A percentile compares a stretch with the other conserved stretches of the same genome.
Conservation (phyloP, 2,888 invertebrate species). For the Oscheius sp. region DNA sequence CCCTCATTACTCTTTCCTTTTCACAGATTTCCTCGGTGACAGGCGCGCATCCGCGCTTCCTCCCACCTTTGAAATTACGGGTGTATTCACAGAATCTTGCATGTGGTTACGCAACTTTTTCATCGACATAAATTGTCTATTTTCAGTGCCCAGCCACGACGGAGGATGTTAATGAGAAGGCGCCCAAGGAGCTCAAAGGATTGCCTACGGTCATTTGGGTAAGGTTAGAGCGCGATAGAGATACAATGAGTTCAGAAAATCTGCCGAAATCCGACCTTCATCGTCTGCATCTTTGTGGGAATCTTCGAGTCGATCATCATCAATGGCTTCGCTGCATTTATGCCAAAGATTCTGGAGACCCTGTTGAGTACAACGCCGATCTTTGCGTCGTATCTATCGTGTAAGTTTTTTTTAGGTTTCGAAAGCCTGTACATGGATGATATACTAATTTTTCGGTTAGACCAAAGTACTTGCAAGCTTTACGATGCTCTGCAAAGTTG, state of each 20-base stretch:
- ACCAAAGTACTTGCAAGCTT: too few species aligned
- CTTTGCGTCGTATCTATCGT: conserved; percentile 68
- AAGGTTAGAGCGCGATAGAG: not conserved
- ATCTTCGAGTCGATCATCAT: conserved; percentile 72
- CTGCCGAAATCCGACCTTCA: conserved; percentile 70
- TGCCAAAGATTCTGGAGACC: conserved; percentile 73
- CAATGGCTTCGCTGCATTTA: conserved; percentile 72
- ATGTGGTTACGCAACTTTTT: not conserved
- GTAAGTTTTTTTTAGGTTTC: conserved; percentile 46
- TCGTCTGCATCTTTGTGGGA: conserved; percentile 68
- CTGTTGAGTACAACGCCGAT: conserved; percentile 70
- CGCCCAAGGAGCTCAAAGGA: conserved; percentile 52
- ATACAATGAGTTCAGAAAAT: conserved; percentile 55
- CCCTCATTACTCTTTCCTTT: too few species aligned
- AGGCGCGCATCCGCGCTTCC: too few species aligned
- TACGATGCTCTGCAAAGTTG: too few species aligned
- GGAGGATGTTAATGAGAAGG: conserved; percentile 56
- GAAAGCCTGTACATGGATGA: not conserved
- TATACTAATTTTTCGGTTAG: too few species aligned
- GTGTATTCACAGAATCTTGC: too few species aligned
- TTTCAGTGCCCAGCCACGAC: conserved; percentile 49
- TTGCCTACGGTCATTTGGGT: conserved; percentile 63
- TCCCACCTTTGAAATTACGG: too few species aligned
- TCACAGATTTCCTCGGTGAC: too few species aligned
- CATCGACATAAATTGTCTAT: not conserved